Conservation (phyloP, 2,113 vertebrate genomes). For the Elgaria multicarinata region DNA sequence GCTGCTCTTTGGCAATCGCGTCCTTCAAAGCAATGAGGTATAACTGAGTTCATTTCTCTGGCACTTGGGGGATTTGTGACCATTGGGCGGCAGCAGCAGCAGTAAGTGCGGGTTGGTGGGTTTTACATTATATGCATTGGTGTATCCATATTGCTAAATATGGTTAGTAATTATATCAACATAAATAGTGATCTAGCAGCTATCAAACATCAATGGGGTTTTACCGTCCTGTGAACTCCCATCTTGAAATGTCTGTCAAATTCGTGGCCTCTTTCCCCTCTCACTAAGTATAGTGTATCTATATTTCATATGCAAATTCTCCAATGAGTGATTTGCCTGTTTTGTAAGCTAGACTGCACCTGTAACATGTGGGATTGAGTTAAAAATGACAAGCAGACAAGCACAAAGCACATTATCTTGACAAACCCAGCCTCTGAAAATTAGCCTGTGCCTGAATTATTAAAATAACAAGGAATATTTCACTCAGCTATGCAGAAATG, state of each 20-base stretch:
- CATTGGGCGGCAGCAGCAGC: background rate
- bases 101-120: background rate
- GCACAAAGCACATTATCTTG: slow-evolving; percentile 93
- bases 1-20: slow-evolving; percentile 18
- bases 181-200: slow-evolving; percentile 27
- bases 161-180: slow-evolving; percentile 40
- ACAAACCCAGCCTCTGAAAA: slow-evolving; percentile 93
- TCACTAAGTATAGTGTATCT: slow-evolving; percentile 64
- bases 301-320: slow-evolving; percentile 82
- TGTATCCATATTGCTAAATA: slow-evolving; percentile 39
- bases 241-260: slow-evolving; percentile 62
- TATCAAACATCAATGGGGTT: slow-evolving; percentile 49
- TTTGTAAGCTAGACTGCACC: slow-evolving; percentile 86
- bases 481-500: slow-evolving; percentile 91
- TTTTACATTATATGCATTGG: slow-evolving; percentile 20
- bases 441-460: slow-evolving; percentile 96
- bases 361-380: slow-evolving; percentile 87
- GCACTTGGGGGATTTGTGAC: slow-evolving; percentile 14
- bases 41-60: slow-evolving; percentile 20
- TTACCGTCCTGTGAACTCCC: slow-evolving; percentile 46
- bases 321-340: slow-evolving; percentile 79
- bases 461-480: slow-evolving; percentile 99
- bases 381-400: slow-evolving; percentile 95
- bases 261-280: slow-evolving; percentile 55
- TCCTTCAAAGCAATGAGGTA: slow-evolving; percentile 22